These are phyloP conservation scores for Takifugu rubripes DNA, from an alignment of 2,797 vertebrate species.

Conservation along the genomic window DNA sequence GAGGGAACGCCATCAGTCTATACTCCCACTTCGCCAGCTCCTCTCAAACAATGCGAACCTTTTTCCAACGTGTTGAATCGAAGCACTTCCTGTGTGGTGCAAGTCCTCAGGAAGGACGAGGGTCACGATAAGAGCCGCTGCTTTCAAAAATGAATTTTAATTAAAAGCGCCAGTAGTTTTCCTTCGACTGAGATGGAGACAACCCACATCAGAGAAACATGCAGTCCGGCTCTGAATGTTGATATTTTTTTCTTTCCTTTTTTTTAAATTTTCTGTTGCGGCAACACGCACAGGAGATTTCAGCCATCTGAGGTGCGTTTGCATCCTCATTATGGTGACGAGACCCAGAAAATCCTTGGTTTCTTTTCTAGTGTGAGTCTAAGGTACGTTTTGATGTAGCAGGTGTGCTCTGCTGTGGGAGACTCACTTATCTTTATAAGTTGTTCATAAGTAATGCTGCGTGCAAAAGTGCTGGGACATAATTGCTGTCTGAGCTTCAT, in stretches of 20 bases:
- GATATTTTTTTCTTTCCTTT: conserved; percentile 5
- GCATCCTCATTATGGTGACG: neutral
- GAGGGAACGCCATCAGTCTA: conserved; percentile 13
- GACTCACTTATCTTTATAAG: neutral
- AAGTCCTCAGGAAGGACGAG: conserved; percentile 23
- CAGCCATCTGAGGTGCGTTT: conserved; percentile 8
- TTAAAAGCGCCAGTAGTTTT: conserved; percentile 42
- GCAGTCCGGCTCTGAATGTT: conserved; percentile 24
- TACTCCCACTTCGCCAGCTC: conserved; percentile 7
- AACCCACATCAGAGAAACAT: conserved; percentile 3
- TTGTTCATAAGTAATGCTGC: conserved; percentile 11
- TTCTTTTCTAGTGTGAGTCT: conserved; percentile 17
- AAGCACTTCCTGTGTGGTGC: conserved; percentile 22
- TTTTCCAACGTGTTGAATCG: conserved; percentile 1
- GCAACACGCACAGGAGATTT: too few relatives aligned
- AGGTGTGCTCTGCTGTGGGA: conserved; percentile 8
- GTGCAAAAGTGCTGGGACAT: conserved; percentile 4
- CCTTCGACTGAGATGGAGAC: conserved; percentile 6
- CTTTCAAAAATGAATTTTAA: conserved; percentile 38
- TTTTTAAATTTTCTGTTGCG: too few relatives aligned
- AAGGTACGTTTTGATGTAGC: neutral
- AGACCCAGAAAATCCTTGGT: neutral
- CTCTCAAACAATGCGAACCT: conserved; percentile 1
- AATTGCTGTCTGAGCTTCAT: conserved; percentile 29
- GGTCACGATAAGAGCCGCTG: conserved; percentile 23